A percentile compares a stretch with the other conserved stretches of the same genome.
Evolutionary conservation across 2,113 vertebrate genomes (phyloP).

Genomic region (Laterallus jamaicensis): DNA sequence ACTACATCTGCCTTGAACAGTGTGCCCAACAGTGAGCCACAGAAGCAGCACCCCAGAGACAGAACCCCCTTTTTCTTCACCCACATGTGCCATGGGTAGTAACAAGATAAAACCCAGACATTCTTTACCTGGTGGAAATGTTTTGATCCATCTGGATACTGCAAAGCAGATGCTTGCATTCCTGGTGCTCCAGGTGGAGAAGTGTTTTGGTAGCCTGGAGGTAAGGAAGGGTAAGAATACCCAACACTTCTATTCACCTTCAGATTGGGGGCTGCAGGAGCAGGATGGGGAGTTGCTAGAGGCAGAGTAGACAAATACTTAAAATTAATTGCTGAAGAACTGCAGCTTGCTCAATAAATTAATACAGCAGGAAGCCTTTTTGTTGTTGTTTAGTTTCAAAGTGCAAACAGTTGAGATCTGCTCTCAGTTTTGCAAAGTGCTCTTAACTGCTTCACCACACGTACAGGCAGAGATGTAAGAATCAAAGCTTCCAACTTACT

Average conservation of each 20-base stretch:
- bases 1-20: neutral
- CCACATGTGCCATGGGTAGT: accelerated
- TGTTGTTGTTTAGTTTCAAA: neutral
- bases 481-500: neutral
- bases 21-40: neutral
- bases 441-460: neutral
- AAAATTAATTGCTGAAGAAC: neutral
- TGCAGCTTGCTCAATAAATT: neutral
- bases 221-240: constrained; percentile 87
- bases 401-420: neutral
- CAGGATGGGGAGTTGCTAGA: constrained; percentile 74
- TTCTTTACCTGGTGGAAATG: constrained; percentile 85
- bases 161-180: constrained; percentile 78
- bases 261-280: constrained; percentile 72
- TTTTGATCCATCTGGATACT: constrained; percentile 81
- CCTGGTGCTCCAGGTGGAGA: constrained; percentile 65
- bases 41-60: neutral
- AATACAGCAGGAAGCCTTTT: neutral
- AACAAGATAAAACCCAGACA: neutral
- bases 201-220: constrained; percentile 88
- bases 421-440: neutral
- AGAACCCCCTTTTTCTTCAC: neutral
- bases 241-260: constrained; percentile 80
- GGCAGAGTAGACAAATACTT: constrained; percentile 44
- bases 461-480: neutral